Conservation (phyloP, 2,888 invertebrate species). For the Synanthedon andrenaeformis region DNA sequence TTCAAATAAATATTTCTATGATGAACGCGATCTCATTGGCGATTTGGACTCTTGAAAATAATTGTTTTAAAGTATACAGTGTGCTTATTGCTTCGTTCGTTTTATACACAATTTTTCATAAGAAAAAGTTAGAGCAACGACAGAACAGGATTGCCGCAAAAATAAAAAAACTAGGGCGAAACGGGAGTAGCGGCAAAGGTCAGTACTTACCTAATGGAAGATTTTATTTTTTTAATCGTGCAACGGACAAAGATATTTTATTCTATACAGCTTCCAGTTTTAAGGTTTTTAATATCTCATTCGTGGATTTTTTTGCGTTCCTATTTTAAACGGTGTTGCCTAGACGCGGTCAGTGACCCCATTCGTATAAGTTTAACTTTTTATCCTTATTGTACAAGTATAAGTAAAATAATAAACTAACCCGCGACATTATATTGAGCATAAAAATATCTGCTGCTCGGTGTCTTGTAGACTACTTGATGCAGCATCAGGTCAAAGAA, state of each 20-base stretch:
- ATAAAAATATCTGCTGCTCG: too few species aligned
- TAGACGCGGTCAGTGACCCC: too few species aligned
- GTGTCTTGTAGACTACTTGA: too few species aligned
- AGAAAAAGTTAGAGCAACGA: conserved; percentile 41
- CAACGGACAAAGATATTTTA: not conserved
- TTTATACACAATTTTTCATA: conserved; percentile 49
- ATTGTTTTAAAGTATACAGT: conserved; percentile 54
- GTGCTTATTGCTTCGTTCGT: conserved; percentile 45
- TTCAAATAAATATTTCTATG: conserved; percentile 8
- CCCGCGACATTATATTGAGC: too few species aligned
- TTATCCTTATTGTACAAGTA: too few species aligned
- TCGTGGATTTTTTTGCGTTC: too few species aligned
- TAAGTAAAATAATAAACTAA: too few species aligned
- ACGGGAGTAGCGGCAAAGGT: conserved; percentile 33
- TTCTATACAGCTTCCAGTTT: not conserved
- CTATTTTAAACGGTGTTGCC: too few species aligned
- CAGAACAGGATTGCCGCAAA: conserved; percentile 28
- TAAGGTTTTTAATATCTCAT: too few species aligned
- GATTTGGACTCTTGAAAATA: conserved; percentile 53
- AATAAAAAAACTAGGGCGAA: conserved; percentile 34
- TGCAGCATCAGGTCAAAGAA: too few species aligned
- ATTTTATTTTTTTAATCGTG: not conserved
- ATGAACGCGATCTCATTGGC: conserved; percentile 54
- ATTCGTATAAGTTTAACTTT: too few species aligned
- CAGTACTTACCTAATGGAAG: conserved; percentile 9